Evolutionary conservation across 1,140 invertebrate genomes (phyloP).

Genomic region (Drosophila kohkoa): DNA sequence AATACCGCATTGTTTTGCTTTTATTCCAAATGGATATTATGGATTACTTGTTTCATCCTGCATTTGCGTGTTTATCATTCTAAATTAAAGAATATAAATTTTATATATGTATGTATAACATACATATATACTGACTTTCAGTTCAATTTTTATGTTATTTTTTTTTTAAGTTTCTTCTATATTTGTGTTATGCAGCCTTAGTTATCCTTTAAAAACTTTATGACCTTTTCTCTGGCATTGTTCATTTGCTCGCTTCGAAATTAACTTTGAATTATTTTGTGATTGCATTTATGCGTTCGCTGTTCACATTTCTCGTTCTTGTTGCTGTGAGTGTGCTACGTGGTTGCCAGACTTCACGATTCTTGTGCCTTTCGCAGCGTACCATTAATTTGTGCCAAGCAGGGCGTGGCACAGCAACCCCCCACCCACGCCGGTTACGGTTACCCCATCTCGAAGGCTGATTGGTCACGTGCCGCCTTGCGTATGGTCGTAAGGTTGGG

Average conservation of each 20-base stretch:
- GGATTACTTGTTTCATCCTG: too few species aligned
- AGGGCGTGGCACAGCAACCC: conserved; percentile 8
- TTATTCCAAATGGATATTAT: too few species aligned
- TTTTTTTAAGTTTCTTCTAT: neutral
- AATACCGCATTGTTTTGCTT: too few species aligned
- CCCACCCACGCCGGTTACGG: too few species aligned
- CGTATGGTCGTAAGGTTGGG: conserved; percentile 34
- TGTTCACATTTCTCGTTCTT: conserved; percentile 2
- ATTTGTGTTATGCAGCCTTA: neutral
- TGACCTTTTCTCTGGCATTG: neutral
- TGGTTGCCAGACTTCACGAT: conserved; percentile 43
- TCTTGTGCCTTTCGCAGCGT: conserved; percentile 14
- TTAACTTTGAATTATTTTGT: conserved; percentile 61
- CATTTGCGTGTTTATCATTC: too few species aligned
- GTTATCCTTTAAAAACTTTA: neutral
- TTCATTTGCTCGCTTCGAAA: conserved; percentile 34
- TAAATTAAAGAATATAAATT: too few species aligned
- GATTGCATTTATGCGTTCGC: conserved; percentile 53
- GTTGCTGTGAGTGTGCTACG: conserved; percentile 20
- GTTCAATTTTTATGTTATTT: too few species aligned
- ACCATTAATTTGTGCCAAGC: conserved; percentile 65
- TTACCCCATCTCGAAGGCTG: conserved; percentile 34
- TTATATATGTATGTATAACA: too few species aligned
- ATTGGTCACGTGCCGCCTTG: conserved; percentile 74
- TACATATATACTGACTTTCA: too few species aligned